phyloP scores from a whole-genome alignment of 2,113 vertebrate genomes.

The Himantopus leucocephalus region DNA sequence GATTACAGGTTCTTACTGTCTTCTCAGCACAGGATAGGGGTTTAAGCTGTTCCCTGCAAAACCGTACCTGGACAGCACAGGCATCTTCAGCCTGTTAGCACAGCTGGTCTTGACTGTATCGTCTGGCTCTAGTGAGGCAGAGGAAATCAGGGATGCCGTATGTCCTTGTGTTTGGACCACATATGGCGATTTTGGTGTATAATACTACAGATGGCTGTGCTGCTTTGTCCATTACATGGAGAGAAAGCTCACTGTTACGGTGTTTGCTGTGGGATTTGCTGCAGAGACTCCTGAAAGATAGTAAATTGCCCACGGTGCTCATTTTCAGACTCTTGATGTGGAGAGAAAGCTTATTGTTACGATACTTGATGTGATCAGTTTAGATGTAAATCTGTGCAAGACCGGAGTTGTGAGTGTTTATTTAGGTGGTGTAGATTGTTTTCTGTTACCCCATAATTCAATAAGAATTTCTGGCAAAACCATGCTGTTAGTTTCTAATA shows the following conservation, averaged over 20 bases:
- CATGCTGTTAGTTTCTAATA: not conserved
- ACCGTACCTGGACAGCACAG: not conserved
- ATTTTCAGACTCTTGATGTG: not conserved
- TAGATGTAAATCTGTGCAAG: not conserved
- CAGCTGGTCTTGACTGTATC: not conserved
- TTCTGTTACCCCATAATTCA: not conserved
- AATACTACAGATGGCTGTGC: not conserved
- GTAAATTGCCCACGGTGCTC: not conserved
- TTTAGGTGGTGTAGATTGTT: not conserved
- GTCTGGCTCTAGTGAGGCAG: not conserved
- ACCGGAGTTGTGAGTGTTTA: not conserved
- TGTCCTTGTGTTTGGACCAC: not conserved
- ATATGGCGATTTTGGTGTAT: not conserved
- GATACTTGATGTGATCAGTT: not conserved
- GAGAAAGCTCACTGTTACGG: accelerated
- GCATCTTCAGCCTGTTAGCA: not conserved
- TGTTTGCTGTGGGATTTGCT: not conserved
- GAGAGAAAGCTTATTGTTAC: not conserved
- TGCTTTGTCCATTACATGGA: not conserved
- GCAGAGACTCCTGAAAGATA: not conserved
- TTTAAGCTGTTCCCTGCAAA: not conserved
- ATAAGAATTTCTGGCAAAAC: not conserved
- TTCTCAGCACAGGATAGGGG: not conserved
- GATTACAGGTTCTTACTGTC: not conserved
- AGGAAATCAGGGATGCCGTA: accelerated